phyloP scores from a whole-genome alignment of 1,140 invertebrate genomes.

The Brachionus manjavacas region DNA sequence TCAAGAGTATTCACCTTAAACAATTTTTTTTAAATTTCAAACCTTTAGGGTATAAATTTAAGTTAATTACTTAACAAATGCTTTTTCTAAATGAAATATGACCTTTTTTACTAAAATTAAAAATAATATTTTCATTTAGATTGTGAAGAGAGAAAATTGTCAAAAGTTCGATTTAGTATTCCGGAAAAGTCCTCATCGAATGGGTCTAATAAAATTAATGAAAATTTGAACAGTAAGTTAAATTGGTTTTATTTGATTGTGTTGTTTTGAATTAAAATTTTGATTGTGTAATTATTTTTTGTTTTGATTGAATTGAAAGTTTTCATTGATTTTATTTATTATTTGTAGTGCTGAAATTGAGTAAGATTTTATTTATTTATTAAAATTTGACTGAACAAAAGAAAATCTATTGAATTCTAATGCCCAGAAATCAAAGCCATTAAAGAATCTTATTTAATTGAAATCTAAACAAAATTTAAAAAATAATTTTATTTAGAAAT shows the following conservation, averaged over 20 bases:
- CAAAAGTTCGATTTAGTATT: slow-evolving; percentile 19
- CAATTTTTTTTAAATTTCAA: background rate
- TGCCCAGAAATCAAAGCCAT: background rate
- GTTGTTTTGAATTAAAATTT: background rate
- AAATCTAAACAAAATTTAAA: background rate
- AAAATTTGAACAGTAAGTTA: background rate
- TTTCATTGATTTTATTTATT: background rate
- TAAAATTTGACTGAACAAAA: background rate
- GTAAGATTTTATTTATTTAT: background rate
- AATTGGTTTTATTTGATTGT: background rate
- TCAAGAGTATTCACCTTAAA: background rate
- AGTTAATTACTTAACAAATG: background rate
- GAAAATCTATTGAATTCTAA: background rate
- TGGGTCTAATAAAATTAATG: background rate
- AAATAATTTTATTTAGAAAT: background rate
- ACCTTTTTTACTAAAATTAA: background rate
- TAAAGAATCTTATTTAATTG: background rate
- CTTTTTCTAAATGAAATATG: background rate
- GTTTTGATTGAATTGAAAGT: background rate
- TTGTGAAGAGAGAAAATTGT: background rate
- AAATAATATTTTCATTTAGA: background rate
- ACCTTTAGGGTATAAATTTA: background rate
- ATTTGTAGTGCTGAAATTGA: background rate
- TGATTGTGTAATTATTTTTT: background rate
- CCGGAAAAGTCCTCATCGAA: background rate